Base-by-base conservation (phyloP, 2,888 invertebrate genomes). In the Cordylochernes scorpioides region DNA sequence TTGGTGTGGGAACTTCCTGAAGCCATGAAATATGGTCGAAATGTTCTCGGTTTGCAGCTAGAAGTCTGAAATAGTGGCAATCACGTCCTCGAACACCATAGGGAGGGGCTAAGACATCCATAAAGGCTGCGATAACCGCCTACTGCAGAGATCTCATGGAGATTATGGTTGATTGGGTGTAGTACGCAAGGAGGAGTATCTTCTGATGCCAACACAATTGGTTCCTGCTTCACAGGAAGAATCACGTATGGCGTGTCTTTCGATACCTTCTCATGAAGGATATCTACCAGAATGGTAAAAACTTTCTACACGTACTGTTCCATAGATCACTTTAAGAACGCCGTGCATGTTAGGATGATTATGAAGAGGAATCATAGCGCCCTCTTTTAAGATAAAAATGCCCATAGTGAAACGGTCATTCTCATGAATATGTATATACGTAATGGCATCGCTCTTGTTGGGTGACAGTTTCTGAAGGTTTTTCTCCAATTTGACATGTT, bases 81-180 rank as follows among this genome's bases (percentile, higher is more conserved):
- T 46, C 45, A 19, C 50, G 42, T 29, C 68, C 33, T 3, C 43
- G 43, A 9, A 36, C 29, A 21, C 51, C 68, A 48, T 88, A 88
- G 0, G 88, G 84, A 8, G 88, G 88, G 27, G 82, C 68, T n/a
- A 88, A 58, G 29, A 88, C 71, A 51, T 88, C 88, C 28, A 88
- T 62, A 54, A 88, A 88, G 10, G 86, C 86, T 4, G 78, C 77
- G 0, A 74, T 68, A 27, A n/a, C 71, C 68, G 29, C 65, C 65
- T 5, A 72, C 53, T 17, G 75, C 41, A 5, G 29, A 33, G 10
- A 58, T 49, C 43, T 56, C 39, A 21, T 42, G 42, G 29, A 51
- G 45, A 39, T 57, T 58, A 12, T 48, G 46, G 24, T 44, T 44
- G 7, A 38, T 42, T 3, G 57, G 57, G 4, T 46, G 45, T 3